These are phyloP conservation scores for Amphipyra berbera DNA, from an alignment of 2,888 invertebrate species.

Conservation along the genomic window DNA sequence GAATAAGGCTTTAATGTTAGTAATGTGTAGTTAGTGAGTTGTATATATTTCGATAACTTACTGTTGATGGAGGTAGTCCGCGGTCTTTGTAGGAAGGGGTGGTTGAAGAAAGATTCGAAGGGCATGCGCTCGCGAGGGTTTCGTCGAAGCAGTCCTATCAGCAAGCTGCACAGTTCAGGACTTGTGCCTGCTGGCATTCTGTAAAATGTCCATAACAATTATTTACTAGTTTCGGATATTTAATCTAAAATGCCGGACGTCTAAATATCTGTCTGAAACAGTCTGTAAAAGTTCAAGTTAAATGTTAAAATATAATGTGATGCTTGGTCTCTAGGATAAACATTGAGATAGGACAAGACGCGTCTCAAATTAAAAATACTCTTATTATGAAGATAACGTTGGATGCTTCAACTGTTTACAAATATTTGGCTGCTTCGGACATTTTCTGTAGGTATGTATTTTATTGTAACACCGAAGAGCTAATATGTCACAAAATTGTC, in stretches of 20 bases:
- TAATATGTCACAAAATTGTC: conserved; percentile 38
- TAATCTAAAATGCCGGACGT: not conserved
- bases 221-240: not conserved
- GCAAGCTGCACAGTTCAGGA: conserved; percentile 95
- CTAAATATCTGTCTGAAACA: no score
- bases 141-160: conserved; percentile 96
- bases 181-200: conserved; percentile 99
- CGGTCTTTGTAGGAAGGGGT: conserved; percentile 95
- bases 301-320: not conserved
- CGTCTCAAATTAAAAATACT: conserved; percentile 21
- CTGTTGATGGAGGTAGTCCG: conserved; percentile 87
- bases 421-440: conserved; percentile 29
- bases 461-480: conserved; percentile 16
- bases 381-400: conserved; percentile 20
- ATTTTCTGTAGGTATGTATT: conserved; percentile 8
- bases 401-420: conserved; percentile 34
- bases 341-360: conserved; percentile 25
- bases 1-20: conserved; percentile 23
- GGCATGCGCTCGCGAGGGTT: conserved; percentile 98
- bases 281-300: no score
- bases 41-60: conserved; percentile 63
- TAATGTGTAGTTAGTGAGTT: conserved; percentile 3
- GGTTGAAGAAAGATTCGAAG: conserved; percentile 98
- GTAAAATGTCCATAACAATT: conserved; percentile 61
- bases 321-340: conserved; percentile 14